Evolutionary conservation across 1,140 invertebrate species (phyloP), one percentile per base, ranked within the genome.

Genomic region (Chrysomallon squamiferum): DNA sequence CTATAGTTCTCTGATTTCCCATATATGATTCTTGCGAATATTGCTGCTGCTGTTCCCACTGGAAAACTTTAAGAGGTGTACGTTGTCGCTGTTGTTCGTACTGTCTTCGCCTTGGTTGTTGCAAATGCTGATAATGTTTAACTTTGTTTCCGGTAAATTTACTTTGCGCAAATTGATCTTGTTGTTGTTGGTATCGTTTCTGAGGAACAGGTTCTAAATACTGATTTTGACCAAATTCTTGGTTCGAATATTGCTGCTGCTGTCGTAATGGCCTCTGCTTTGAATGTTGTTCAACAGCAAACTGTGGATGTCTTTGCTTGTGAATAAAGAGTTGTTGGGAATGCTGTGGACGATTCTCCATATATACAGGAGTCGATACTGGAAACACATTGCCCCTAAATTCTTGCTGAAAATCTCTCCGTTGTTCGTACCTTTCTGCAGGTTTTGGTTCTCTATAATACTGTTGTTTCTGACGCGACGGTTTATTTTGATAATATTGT

Each of bases 171-270:
- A 7, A 29, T 29, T 50, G 49, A 22, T n/a, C 20, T n/a, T 50
- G 49, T 13, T 58, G 56, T 13, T 50, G 56, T 9, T 2, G 56
- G 6, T 58, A 9, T 13, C 27, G 56, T 13, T 58, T 9, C n/a
- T 58, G 56, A 6, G n/a, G n/a, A n/a, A n/a, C n/a, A n/a, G n/a
- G n/a, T n/a, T n/a, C n/a, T n/a, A n/a, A n/a, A n/a, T n/a, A n/a
- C n/a, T n/a, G n/a, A n/a, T n/a, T n/a, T n/a, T n/a, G n/a, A n/a
- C n/a, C n/a, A n/a, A n/a, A n/a, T n/a, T n/a, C n/a, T n/a, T n/a
- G n/a, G n/a, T n/a, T n/a, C n/a, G n/a, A n/a, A n/a, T 58, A 25
- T 13, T 58, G 56, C n/a, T 58, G 56, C 29, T 27, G 32, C 29
- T n/a, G 32, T 30, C 11, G 29, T 30, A 6, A 20, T 58, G 27